These are phyloP conservation scores for Suricata suricatta DNA, from an alignment of 2,113 vertebrate genomes.

Conservation along the genomic window DNA sequence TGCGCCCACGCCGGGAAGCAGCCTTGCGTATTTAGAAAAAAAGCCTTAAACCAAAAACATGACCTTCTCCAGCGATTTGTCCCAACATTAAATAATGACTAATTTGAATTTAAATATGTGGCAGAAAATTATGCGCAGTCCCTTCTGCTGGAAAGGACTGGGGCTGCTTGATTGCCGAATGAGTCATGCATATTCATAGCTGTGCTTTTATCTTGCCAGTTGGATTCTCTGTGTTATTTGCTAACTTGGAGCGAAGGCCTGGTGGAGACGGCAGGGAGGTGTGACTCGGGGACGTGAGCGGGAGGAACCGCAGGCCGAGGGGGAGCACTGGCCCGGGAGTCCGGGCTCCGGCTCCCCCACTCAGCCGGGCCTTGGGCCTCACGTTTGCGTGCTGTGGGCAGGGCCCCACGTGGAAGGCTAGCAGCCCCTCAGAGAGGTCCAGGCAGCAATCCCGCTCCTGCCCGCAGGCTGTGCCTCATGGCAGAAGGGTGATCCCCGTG, in stretches of 20 bases:
- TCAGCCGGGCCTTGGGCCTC: rapidly evolving
- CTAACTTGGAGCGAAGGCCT: not conserved
- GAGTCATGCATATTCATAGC: not conserved
- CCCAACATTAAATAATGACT: conserved; percentile 36
- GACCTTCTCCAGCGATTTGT: not conserved
- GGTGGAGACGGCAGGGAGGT: not conserved
- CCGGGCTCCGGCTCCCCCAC: rapidly evolving
- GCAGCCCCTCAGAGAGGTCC: not conserved
- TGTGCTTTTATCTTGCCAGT: rapidly evolving
- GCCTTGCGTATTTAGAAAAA: not conserved
- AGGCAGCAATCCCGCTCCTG: rapidly evolving
- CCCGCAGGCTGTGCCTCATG: rapidly evolving
- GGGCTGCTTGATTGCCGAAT: not conserved
- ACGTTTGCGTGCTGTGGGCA: rapidly evolving
- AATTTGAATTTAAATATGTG: conserved; percentile 51
- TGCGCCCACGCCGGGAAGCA: rapidly evolving
- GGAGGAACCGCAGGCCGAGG: not conserved
- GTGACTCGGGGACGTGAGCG: rapidly evolving
- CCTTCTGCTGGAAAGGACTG: not conserved
- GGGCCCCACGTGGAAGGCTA: too few species aligned
- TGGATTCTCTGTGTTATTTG: not conserved
- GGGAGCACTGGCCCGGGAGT: not conserved
- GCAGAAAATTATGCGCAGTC: not conserved
- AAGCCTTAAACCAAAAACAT: not conserved
- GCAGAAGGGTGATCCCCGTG: not conserved